Conservation (phyloP, 2,113 vertebrate genomes). For the Progne subis region DNA sequence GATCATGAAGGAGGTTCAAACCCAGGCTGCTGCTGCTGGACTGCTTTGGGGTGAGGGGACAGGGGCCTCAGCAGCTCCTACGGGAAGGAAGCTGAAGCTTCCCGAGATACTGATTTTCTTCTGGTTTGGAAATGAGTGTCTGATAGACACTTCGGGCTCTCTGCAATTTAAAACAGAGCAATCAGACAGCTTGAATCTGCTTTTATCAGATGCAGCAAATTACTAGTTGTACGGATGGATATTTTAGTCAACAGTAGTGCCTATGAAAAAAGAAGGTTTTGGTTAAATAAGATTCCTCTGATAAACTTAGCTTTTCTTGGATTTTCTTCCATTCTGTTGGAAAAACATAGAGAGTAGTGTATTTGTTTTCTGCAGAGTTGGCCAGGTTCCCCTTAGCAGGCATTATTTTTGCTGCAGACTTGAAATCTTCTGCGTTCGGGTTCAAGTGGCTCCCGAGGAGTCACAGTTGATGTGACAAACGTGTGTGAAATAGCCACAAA, state of each 20-base stretch:
- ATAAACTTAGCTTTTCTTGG: slow-evolving; percentile 54
- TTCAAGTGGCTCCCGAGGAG: background rate
- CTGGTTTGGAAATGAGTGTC: slow-evolving; percentile 14
- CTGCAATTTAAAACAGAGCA: slow-evolving; percentile 42
- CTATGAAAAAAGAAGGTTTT: slow-evolving; percentile 43
- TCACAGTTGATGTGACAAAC: rapidly evolving
- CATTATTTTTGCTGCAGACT: background rate
- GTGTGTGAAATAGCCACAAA: rapidly evolving
- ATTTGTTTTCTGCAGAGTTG: background rate
- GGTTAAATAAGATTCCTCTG: slow-evolving; percentile 46
- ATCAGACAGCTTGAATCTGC: slow-evolving; percentile 53
- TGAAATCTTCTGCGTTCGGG: rapidly evolving
- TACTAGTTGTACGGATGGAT: slow-evolving; percentile 24
- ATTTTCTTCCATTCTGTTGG: background rate
- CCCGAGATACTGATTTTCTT: background rate
- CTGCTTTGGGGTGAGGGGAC: background rate
- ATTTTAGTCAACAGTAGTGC: slow-evolving; percentile 52
- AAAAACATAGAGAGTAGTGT: background rate
- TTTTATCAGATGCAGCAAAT: slow-evolving; percentile 54
- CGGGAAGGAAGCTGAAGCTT: background rate
- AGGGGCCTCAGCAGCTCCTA: background rate
- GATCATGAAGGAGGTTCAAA: background rate
- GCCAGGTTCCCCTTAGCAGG: background rate
- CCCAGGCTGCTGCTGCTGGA: background rate
- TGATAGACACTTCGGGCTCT: slow-evolving; percentile 49